Base-by-base conservation (phyloP, 2,797 vertebrate species). In the Lepidocolaptes lacrymiger region DNA sequence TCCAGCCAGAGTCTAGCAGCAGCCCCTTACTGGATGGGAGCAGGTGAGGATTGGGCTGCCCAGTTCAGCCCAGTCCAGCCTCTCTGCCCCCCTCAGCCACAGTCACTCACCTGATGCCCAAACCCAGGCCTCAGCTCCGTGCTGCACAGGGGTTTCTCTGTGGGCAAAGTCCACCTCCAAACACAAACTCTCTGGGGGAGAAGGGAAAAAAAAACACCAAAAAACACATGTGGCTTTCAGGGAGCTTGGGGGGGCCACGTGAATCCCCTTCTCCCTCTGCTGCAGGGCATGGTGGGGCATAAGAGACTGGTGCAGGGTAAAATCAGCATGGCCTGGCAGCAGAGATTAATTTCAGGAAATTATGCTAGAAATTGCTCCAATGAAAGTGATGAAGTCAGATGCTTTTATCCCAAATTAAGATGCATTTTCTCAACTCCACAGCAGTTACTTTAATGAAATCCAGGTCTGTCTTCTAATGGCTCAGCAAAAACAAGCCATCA, bases 111-210 rank as follows among this genome's bases (percentile, higher is more conserved):
- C 97, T 99, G 99, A 66, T 96, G 77, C 18, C 98, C 98, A 74
- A 98, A 96, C 43, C 97, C 94, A 30, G 97, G 97, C 64, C 80
- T 89, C 54, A 99, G 97, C 61, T 98, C 92, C 1, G 97, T 96
- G 20, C 95, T 97, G 86, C 98, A 99, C 10, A 96, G 6, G 0
- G 98, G 98, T 2, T 91, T 96, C 49, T 98, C 98, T 16, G 87
- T 94, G 9, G 98, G 97, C 46, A 80, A 97, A 17, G 99, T 99
- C 99, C 99, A 99, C 71, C 98, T 98, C 99, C 99, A 99, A 93
- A 99, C 97, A 91, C 97, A 98, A 18, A 99, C 97, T 91, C 96
- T 92, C 99, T 99, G 96, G 36, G 37, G 91, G 58, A 80, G 88
- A 66, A 73, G 19, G 34, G 61, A 51, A 72, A 15, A 72, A 90